Conservation (phyloP, 2,888 invertebrate genomes). For the Torymus aiolomorphi region DNA sequence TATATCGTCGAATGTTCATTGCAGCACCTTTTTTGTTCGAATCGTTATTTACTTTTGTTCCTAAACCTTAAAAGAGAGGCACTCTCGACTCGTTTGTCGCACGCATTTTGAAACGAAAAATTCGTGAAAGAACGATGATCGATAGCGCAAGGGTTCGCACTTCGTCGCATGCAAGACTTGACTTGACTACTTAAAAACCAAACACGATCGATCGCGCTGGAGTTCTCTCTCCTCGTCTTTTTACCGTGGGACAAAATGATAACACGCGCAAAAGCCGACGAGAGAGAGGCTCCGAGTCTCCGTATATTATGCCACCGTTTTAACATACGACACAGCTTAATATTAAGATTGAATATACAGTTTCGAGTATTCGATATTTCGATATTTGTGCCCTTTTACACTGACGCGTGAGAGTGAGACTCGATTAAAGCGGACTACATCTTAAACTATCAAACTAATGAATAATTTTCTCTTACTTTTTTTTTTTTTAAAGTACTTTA, state of each 20-base stretch:
- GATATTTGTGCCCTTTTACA: slow-evolving; percentile 32
- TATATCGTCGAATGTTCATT: neutral
- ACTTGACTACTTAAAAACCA: slow-evolving; percentile 2
- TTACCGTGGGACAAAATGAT: slow-evolving; percentile 2
- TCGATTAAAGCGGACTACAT: slow-evolving; percentile 10
- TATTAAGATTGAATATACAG: slow-evolving; percentile 25
- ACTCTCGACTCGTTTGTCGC: slow-evolving; percentile 36
- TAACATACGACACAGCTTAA: slow-evolving; percentile 6
- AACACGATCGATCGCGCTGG: neutral
- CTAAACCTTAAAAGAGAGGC: slow-evolving; percentile 32
- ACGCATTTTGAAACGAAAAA: slow-evolving; percentile 9
- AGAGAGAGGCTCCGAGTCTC: slow-evolving; percentile 13
- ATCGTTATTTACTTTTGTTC: no score
- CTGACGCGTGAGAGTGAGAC: slow-evolving; percentile 15
- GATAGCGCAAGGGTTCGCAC: slow-evolving; percentile 25
- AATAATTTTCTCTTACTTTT: slow-evolving; percentile 3
- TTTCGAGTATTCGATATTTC: slow-evolving; percentile 13
- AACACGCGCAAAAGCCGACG: neutral
- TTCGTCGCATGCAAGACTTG: slow-evolving; percentile 8
- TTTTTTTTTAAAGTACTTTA: slow-evolving; percentile 40
- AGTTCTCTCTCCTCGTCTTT: slow-evolving; percentile 21
- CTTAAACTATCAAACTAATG: no score
- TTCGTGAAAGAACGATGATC: slow-evolving; percentile 28
- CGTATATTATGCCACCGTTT: slow-evolving; percentile 1
- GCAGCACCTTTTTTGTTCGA: neutral